Conservation (phyloP, 2,113 vertebrate species). For the Varanus salvator region DNA sequence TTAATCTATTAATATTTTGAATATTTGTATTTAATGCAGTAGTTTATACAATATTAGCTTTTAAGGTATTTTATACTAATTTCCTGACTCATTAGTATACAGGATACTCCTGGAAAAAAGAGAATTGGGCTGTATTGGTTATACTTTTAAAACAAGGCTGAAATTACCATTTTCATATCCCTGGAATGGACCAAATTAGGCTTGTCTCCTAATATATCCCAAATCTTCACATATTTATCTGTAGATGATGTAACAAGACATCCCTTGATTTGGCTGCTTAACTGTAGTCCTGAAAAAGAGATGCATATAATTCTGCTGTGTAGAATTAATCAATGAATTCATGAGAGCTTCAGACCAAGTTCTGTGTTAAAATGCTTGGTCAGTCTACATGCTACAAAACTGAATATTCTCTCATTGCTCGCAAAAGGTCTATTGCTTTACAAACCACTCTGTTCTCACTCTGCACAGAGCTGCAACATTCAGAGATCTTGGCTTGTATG, state of each 20-base stretch:
- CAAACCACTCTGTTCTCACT: not conserved
- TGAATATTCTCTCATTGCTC: not conserved
- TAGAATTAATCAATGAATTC: not conserved
- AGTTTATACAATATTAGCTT: not conserved
- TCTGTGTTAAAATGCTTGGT: not conserved
- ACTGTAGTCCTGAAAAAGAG: conserved; percentile 83
- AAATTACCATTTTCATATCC: conserved; percentile 96
- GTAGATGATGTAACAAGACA: conserved; percentile 94
- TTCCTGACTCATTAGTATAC: not conserved
- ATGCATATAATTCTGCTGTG: not conserved
- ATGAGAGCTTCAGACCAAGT: not conserved
- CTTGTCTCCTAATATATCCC: conserved; percentile 93
- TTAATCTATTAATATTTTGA: not conserved
- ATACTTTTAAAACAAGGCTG: not conserved
- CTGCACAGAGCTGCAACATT: not conserved
- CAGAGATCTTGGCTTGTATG: not conserved
- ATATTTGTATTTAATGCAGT: not conserved
- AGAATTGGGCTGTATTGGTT: not conserved
- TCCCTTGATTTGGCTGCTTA: conserved; percentile 95
- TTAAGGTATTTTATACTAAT: not conserved
- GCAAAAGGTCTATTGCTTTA: not conserved
- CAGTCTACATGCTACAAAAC: not conserved
- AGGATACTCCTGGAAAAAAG: not conserved
- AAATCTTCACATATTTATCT: conserved; percentile 94
- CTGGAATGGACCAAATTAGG: conserved; percentile 92